Evolutionary conservation across 2,888 invertebrate species (phyloP), one percentile per base, ranked within the genome.

Genomic region (Heterodera filipjevi): DNA sequence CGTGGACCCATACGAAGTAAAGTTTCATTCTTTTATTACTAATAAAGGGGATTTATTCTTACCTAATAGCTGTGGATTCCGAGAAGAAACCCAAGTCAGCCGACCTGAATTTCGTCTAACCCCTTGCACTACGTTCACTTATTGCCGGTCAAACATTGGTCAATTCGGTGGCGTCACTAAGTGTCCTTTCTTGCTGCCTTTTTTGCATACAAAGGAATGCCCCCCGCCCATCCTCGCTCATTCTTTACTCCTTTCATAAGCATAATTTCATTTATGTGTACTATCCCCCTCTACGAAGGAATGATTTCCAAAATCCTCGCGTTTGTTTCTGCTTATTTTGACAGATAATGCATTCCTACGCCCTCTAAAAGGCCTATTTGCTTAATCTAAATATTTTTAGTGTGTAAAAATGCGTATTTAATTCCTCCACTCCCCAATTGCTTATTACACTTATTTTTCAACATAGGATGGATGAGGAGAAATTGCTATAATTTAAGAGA

Each of bases 1-100:
- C 79, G 85, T 87, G 86, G 87, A 87, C 85, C 84, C 87, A 81
- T 85, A 84, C 84, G 73, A 73, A 44, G 59, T 73, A 59, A 59
- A 27, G 1, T 22, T 19, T 22, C 5, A 44, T 44, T 5, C 8
- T 12, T 44, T 12, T 44, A 44, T 10, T 44, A 44, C 44, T 44
- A 10, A 10, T 44, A 44, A 35, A 68, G 16, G 16, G 22, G 8
- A 22, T 27, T 22, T 22, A 14, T 27, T 27, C 16, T 8, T 64
- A 14, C 64, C n/a, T 14, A 64, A 39, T 27, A 59, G 59, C 33
- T 68, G 33, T 35, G 68, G 68, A 68, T 68, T 27, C 68, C 68
- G 68, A 68, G 68, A 66, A n/a, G 66, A 68, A 68, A 33, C 35
- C 68, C 68, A 68, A 68, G 22, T 68, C 68, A 33, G 3, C 68